Conservation (phyloP, 2,797 vertebrate species). For the Bradypus variegatus region DNA sequence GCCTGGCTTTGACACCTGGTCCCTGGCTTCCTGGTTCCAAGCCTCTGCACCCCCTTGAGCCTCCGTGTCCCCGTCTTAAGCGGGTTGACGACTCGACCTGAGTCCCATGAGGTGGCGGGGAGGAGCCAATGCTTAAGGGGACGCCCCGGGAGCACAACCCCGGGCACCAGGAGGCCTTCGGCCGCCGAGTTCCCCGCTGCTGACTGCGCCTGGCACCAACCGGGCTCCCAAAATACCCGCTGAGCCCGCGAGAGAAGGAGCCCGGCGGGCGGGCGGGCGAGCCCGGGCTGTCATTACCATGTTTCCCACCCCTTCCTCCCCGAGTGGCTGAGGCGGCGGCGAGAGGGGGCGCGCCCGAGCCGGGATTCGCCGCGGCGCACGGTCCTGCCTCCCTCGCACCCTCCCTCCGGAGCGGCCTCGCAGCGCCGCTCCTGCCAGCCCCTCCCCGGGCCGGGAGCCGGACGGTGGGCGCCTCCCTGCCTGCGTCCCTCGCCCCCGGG, state of each 20-base stretch:
- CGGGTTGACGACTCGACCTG: not conserved
- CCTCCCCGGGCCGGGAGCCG: constrained; percentile 45
- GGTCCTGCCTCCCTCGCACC: not conserved
- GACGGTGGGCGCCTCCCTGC: constrained; percentile 78
- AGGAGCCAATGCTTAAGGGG: not conserved
- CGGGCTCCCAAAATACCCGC: not conserved
- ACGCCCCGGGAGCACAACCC: not conserved
- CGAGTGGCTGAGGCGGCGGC: constrained; percentile 10
- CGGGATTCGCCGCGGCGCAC: constrained; percentile 29
- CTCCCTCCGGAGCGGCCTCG: not conserved
- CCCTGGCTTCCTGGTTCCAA: not conserved
- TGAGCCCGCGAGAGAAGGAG: not conserved
- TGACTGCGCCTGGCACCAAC: not conserved
- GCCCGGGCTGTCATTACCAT: not conserved
- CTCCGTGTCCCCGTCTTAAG: not conserved
- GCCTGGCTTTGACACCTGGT: not conserved
- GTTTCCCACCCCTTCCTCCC: not conserved
- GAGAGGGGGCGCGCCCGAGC: constrained; percentile 57
- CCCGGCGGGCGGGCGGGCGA: not conserved
- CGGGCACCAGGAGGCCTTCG: not conserved
- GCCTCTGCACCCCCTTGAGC: not conserved
- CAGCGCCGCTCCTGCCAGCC: constrained; percentile 46
- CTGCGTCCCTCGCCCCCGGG: constrained; percentile 64
- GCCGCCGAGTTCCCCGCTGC: not conserved
- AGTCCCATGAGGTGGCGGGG: not conserved